Evolutionary conservation across 2,113 vertebrate species (phyloP).

Genomic region (Hoplias malabaricus): DNA sequence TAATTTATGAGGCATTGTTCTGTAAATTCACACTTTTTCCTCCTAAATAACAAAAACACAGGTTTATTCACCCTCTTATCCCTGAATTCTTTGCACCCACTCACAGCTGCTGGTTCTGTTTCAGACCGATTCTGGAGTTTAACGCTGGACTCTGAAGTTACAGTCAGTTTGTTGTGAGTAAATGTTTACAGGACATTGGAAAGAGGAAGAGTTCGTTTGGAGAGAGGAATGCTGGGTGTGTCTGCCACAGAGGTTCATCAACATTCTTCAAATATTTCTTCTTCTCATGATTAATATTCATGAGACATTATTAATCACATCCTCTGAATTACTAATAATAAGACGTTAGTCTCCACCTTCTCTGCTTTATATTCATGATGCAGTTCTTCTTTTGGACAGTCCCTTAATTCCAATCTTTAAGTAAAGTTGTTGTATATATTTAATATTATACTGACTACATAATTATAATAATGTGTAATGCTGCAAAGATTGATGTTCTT

Average conservation of each 20-base stretch:
- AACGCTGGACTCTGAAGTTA: background rate
- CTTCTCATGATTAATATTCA: constrained; percentile 45
- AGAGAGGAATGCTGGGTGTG: constrained; percentile 8
- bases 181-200: background rate
- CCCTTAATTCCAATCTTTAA: too few species aligned
- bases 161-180: background rate
- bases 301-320: constrained; percentile 32
- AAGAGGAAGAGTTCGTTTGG: background rate
- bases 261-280: background rate
- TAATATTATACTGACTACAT: too few species aligned
- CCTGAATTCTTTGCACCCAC: too few species aligned
- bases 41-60: background rate
- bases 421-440: too few species aligned
- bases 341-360: too few species aligned
- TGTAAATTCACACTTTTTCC: background rate
- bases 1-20: constrained; percentile 28
- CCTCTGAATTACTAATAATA: constrained; percentile 29
- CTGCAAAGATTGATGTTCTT: too few species aligned
- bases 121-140: too few species aligned
- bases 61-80: too few species aligned
- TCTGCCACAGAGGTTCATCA: constrained; percentile 4
- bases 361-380: too few species aligned
- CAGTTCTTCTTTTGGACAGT: too few species aligned
- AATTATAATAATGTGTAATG: too few species aligned
- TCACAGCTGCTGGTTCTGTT: too few species aligned